Evolutionary conservation across 2,113 vertebrate species (phyloP).

Genomic region (Cinclus cinclus): DNA sequence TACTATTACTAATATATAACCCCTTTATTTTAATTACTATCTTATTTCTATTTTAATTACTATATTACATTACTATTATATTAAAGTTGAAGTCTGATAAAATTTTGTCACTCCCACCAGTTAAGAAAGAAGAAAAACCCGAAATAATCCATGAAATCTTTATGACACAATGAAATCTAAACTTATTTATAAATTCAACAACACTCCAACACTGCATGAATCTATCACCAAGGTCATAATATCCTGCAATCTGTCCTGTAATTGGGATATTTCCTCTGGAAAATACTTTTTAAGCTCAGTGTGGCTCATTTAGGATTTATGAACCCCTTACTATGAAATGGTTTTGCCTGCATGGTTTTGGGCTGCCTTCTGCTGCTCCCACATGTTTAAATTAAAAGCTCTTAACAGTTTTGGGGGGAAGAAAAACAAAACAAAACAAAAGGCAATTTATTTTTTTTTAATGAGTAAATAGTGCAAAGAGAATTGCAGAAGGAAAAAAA

Average conservation of each 20-base stretch:
- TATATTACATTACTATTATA: background rate
- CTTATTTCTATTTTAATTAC: background rate
- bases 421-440: background rate
- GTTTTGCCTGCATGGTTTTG: background rate
- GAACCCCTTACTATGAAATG: background rate
- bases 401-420: background rate
- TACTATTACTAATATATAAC: background rate
- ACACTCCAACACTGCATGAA: background rate
- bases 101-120: background rate
- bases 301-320: slow-evolving; percentile 6
- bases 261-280: background rate
- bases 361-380: background rate
- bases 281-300: background rate
- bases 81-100: background rate
- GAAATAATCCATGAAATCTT: background rate
- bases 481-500: background rate
- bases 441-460: background rate
- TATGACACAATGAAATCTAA: background rate
- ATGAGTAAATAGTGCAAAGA: background rate
- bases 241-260: background rate
- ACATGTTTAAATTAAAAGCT: background rate
- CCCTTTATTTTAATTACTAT: background rate
- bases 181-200: background rate
- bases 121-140: background rate
- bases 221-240: background rate